Evolutionary conservation across 2,888 invertebrate species (phyloP).

Genomic region (Augochlorella aurata): DNA sequence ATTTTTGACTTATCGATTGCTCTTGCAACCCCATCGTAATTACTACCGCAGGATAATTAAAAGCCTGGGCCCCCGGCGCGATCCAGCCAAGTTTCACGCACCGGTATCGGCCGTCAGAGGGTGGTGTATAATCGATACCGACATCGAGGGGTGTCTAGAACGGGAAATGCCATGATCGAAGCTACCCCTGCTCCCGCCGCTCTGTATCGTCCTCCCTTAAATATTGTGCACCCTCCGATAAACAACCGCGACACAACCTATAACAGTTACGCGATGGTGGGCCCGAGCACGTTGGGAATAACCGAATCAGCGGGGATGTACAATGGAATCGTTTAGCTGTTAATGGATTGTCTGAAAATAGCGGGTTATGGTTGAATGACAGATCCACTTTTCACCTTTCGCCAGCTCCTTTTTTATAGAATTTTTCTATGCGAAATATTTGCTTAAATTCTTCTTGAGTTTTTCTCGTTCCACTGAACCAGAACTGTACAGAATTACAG

Average conservation of each 20-base stretch:
- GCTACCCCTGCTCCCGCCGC: constrained; percentile 35
- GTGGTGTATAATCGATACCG: constrained; percentile 79
- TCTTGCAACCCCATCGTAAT: background rate
- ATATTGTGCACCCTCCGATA: constrained; percentile 1
- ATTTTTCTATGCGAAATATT: no score
- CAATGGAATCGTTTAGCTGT: background rate
- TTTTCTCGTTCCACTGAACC: no score
- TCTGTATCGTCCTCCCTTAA: constrained; percentile 1
- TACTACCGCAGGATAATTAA: background rate
- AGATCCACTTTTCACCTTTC: no score
- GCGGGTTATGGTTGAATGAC: no score
- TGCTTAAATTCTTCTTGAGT: no score
- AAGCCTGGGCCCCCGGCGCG: background rate
- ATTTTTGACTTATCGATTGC: constrained; percentile 11
- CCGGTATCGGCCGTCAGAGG: constrained; percentile 50
- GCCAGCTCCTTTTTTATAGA: no score
- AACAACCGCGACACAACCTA: background rate
- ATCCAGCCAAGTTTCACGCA: constrained; percentile 56
- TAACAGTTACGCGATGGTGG: background rate
- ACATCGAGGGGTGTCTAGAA: constrained; percentile 74
- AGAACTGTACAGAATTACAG: no score
- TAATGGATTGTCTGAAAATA: background rate
- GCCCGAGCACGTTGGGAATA: background rate
- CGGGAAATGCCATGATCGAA: constrained; percentile 70
- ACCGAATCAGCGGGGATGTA: background rate